These are phyloP conservation scores for Ahaetulla prasina DNA, from an alignment of 2,113 vertebrate genomes.

Conservation along the genomic window DNA sequence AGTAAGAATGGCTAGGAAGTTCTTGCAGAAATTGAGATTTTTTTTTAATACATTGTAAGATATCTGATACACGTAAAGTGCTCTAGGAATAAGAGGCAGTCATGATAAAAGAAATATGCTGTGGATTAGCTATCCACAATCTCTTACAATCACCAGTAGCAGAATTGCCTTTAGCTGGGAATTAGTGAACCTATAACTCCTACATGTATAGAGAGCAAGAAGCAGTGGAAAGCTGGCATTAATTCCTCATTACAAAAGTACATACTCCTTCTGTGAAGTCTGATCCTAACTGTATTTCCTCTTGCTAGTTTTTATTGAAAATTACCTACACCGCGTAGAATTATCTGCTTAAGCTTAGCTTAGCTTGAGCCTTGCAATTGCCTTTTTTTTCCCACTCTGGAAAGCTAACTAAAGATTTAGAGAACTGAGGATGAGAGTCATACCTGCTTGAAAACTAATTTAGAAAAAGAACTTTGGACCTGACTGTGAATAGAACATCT, in stretches of 20 bases:
- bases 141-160: background rate
- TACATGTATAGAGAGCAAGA: background rate
- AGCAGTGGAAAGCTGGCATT: background rate
- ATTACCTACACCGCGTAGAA: background rate
- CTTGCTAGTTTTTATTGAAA: background rate
- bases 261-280: background rate
- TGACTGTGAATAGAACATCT: background rate
- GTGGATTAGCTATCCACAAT: background rate
- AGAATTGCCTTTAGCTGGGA: background rate
- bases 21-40: background rate
- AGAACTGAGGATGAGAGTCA: background rate
- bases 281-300: background rate
- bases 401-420: background rate
- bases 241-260: background rate
- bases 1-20: background rate
- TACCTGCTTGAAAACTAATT: background rate
- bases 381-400: background rate
- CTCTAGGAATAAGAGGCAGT: background rate
- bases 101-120: constrained; percentile 20
- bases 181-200: background rate
- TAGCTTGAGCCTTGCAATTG: background rate
- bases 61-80: background rate
- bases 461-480: background rate
- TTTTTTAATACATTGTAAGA: background rate
- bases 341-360: background rate